Base-by-base conservation (phyloP, 2,888 invertebrate species). In the Cheilosia impressa region DNA sequence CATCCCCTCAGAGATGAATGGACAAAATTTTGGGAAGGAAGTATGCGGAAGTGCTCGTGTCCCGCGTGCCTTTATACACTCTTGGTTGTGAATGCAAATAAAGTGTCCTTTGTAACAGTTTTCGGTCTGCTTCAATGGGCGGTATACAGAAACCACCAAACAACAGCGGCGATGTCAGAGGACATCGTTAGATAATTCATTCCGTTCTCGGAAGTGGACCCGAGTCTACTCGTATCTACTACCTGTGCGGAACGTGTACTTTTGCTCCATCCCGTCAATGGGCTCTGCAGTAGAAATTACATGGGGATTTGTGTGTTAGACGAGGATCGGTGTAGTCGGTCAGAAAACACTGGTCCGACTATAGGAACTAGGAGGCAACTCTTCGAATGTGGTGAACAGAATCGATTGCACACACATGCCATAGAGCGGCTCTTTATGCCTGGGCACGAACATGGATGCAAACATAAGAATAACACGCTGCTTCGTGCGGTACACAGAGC, bases 271-370 rank as follows among this genome's bases (percentile, higher is more conserved):
- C 57, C 62, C 72, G 62, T 68, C 62, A 55, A 77, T 73, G 34
- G 68, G 47, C 45, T 17, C 2, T 5, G 50, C 41, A 63, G 66
- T 83, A 62, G 57, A 78, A 78, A 83, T 83, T 83, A 83, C 78
- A 78, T 78, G 73, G 34, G 73, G 78, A 83, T 83, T 83, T 83
- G 77, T 78, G 73, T 83, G 73, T 83, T 73, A 55, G 72, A 72
- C 62, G 78, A 68, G 68, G 72, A 83, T 78, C 82, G 71, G 31
- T 72, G 71, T 77, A 77, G 38, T 72, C 55, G 66, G 78, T 77
- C 73, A 78, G 72, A 72, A 60, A 72, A 69, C 71, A 76, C 27
- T 22, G 53, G 38, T 60, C 24, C 38, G 38, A 62, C 24, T 45
- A 19, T 1, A 17, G 53, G 13, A 38, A 66, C 68, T 73, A 63